Evolutionary conservation across 1,140 invertebrate species (phyloP), one percentile per base, ranked within the genome.

Genomic region (Magallana gigas): DNA sequence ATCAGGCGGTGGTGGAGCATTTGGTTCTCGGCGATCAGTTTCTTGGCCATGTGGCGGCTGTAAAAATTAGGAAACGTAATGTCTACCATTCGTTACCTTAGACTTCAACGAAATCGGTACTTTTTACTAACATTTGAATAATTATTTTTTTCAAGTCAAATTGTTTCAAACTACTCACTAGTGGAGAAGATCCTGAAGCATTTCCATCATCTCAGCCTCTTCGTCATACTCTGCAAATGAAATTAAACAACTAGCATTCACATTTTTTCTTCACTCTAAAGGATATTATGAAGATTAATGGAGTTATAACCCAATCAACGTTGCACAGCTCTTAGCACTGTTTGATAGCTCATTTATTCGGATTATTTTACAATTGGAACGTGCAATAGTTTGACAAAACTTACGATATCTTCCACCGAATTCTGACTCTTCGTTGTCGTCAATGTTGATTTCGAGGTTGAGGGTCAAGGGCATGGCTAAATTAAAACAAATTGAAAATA

Each of bases 401-500:
- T 76, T 29, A 76, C 68, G 68, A 3, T 76, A 76, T 76, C 29
- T 76, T 18, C 23, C 68, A 76, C 68, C 68, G 14, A 76, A 76
- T 2, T 29, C 36, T 76, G 68, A 11, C 0, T 76, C 18, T 8
- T 58, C 18, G 23, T 84, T 60, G 16, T 60, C 83, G n/a, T 84
- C 83, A 29, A 84, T 60, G 83, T 84, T 84, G 36, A 84, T 64
- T 56, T 84, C 83, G 48, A 84, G 83, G 83, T 84, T 84, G 12
- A 84, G 59, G 23, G 9, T 84, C 83, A 84, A 60, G 36, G 83
- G 83, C 58, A 84, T 60, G n/a, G 60, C 36, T 76, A 29, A 29
- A 76, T 48, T 48, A 48, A 48, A 48, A 48, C 36, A 48, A 48
- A 48, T 4, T 48, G 36, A 48, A 48, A 3, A 0, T 48, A 48